A percentile compares a stretch with the other conserved stretches of the same genome.
Evolutionary conservation across 2,888 invertebrate genomes (phyloP).

Genomic region (Limnephilus lunatus): DNA sequence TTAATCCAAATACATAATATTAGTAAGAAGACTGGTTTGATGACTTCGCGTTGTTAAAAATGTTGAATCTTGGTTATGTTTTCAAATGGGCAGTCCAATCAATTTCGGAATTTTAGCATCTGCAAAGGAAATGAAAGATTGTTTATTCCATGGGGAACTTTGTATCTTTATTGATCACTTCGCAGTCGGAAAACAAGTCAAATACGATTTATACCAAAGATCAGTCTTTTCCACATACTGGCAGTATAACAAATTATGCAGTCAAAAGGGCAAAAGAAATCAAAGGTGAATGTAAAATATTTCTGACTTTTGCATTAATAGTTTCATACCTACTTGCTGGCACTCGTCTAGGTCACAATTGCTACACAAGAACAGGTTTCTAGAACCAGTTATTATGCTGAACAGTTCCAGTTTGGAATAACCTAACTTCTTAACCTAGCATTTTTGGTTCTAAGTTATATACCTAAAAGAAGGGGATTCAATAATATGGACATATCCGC

Average conservation of each 20-base stretch:
- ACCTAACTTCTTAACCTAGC: no score
- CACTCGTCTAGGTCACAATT: no score
- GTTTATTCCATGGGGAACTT: neutral
- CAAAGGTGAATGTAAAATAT: no score
- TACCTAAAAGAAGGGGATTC: neutral
- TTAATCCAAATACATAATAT: neutral
- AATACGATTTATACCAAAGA: neutral
- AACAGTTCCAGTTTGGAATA: no score
- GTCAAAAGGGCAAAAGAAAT: no score
- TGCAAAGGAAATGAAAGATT: neutral
- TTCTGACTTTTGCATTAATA: no score
- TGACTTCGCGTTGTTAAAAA: neutral
- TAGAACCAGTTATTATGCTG: no score
- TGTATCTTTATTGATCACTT: neutral
- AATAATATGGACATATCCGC: neutral
- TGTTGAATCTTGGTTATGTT: neutral
- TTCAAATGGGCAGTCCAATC: neutral
- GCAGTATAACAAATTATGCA: no score
- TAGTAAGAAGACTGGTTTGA: neutral
- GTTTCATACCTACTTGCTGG: no score
- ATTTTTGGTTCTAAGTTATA: neutral
- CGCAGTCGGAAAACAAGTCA: neutral
- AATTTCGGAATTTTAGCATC: neutral
- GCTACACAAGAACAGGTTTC: no score
- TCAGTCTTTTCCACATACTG: neutral